Percentiles rank a stretch among this genome's conserved stretches.
Conservation (phyloP, 2,113 vertebrate species). For the Plecturocebus donacophilus region DNA sequence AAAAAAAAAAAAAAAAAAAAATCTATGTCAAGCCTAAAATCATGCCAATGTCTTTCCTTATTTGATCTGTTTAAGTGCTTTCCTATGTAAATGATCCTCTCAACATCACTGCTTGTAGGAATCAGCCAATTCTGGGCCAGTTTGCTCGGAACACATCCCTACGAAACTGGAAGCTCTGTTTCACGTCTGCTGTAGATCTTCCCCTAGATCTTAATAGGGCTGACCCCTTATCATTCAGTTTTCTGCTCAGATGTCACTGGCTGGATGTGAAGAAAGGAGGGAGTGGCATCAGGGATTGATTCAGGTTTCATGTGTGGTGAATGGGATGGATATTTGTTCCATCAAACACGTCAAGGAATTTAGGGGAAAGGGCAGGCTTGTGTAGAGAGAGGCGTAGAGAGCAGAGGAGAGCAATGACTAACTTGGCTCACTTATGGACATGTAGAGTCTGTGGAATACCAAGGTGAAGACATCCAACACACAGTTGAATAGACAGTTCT, state of each 20-base stretch:
- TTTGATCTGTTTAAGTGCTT: not conserved
- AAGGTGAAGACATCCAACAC: not conserved
- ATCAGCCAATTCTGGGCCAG: not conserved
- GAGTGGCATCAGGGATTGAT: too few species aligned
- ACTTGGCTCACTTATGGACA: not conserved
- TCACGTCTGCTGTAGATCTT: not conserved
- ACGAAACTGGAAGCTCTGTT: not conserved
- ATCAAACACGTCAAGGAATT: not conserved
- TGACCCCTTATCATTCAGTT: not conserved
- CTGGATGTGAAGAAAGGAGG: not conserved
- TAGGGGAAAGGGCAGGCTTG: not conserved
- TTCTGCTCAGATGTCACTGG: not conserved
- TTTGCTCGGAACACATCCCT: not conserved
- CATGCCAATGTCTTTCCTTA: not conserved
- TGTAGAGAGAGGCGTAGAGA: not conserved
- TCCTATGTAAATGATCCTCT: not conserved
- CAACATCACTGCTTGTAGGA: not conserved
- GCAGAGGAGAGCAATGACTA: not conserved
- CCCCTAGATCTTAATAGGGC: not conserved
- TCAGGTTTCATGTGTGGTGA: not conserved
- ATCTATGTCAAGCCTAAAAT: not conserved
- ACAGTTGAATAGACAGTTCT: not conserved
- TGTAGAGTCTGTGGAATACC: not conserved
- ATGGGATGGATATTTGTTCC: not conserved
- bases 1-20: too few species aligned